These are phyloP conservation scores for Strigamia crassipes DNA, from an alignment of 2,888 invertebrate species.

Conservation along the genomic window DNA sequence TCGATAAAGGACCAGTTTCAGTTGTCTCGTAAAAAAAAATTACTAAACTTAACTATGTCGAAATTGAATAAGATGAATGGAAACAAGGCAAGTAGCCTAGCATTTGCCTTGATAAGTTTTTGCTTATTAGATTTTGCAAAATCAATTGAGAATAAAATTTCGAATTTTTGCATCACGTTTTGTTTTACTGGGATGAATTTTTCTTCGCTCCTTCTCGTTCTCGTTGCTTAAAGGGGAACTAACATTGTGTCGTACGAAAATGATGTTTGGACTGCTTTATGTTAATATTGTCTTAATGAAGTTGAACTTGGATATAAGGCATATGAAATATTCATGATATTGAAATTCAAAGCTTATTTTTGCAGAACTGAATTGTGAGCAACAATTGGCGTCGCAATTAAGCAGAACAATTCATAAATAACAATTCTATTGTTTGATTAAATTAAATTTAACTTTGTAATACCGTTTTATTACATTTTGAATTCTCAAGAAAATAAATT, in stretches of 20 bases:
- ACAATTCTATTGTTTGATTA: too few species aligned
- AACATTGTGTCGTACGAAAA: background rate
- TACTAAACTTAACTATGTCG: background rate
- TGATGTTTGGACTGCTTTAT: background rate
- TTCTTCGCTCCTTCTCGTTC: background rate
- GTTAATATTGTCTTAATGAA: background rate
- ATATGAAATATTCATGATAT: background rate
- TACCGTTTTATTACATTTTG: too few species aligned
- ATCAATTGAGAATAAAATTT: background rate
- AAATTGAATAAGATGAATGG: conserved; percentile 16
- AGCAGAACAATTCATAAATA: too few species aligned
- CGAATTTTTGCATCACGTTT: background rate
- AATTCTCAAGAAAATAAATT: too few species aligned
- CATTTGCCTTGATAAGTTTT: conserved; percentile 13
- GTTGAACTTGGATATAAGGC: background rate
- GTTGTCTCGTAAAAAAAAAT: background rate
- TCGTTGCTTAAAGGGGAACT: background rate
- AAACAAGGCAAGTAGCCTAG: background rate
- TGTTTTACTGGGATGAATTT: background rate
- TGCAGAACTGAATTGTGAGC: background rate
- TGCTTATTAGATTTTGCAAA: background rate
- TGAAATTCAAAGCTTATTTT: background rate
- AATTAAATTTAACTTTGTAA: too few species aligned
- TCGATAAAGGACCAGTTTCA: background rate
- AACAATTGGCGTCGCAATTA: too few species aligned